Base-by-base conservation (phyloP, 2,888 invertebrate species). In the Xestoiulus laeticollis region DNA sequence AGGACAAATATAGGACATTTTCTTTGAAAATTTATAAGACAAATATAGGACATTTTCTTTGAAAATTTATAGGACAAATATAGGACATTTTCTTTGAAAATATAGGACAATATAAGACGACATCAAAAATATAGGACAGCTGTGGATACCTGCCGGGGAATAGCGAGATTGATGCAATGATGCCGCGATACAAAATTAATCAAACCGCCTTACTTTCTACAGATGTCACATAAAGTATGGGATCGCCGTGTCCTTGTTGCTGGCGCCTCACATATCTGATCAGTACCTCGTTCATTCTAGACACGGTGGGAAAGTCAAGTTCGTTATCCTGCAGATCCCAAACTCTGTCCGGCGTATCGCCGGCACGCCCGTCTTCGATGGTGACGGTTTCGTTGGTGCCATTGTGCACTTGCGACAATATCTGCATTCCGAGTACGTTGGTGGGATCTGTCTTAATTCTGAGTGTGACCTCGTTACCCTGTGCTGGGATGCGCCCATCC, bases 341-440 rank as follows among this genome's bases (percentile, higher is more conserved):
- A 44, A 38, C 44, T 30, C 84, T n/a, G 16, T 16, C 19, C 2
- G 30, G 30, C 5, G 30, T 22, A 22, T 44, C 85, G 26, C 44
- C 43, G n/a, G 44, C 19, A 30, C 22, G 53, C 30, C 86, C 86
- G 32, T 59, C 30, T 6, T 14, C 19, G 30, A 86, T 22, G 16
- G 59, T 53, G 10, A 32, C 59, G 1, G 53, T 53, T 30, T 86
- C 86, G 30, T 53, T 86, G 38, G 86, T 86, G 30, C 86, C 86
- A 16, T 86, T 59, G 44, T 87, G 84, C 8, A 87, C 22, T n/a
- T 38, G 97, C 92, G 98, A 98, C 5, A 98, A 92, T 22, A 98
- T 94, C 92, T 98, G 97, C 84, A 98, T 94, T 8, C 97, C 97
- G 86, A 98, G 94, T 0, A 97, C 96, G 91, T 90, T 90, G 59